phyloP scores from a whole-genome alignment of 2,113 vertebrate genomes.

The Ceuthmochares aereus region DNA sequence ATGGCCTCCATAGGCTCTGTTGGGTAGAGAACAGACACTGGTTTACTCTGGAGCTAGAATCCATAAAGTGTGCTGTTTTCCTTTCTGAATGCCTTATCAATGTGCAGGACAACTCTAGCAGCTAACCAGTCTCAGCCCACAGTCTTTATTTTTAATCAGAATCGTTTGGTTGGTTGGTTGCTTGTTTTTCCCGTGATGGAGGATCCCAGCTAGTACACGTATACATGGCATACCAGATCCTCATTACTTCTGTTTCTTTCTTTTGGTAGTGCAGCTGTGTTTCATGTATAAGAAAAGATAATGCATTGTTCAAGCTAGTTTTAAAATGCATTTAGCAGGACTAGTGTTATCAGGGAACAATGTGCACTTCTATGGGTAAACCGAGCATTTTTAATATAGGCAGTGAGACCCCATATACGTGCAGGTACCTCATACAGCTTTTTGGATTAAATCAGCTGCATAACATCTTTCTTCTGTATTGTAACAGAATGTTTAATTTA shows the following conservation, averaged over 20 bases:
- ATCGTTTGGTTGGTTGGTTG: no score
- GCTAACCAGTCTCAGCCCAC: background rate
- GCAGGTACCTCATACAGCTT: background rate
- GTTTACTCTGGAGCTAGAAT: background rate
- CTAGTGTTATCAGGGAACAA: background rate
- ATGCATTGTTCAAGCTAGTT: background rate
- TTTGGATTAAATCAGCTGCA: background rate
- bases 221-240: background rate
- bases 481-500: constrained; percentile 6
- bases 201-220: background rate
- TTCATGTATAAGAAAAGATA: background rate
- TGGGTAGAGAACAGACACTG: background rate
- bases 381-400: background rate
- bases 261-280: background rate
- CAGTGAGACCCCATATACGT: background rate
- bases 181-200: background rate
- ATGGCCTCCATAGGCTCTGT: background rate
- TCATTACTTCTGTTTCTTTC: background rate
- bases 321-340: background rate
- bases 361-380: background rate
- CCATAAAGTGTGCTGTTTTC: background rate
- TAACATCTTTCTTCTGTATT: background rate
- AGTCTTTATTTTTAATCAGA: background rate
- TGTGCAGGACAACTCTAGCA: background rate
- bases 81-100: background rate